Conservation (phyloP, 2,113 vertebrate species). For the Ardeotis arabs region DNA sequence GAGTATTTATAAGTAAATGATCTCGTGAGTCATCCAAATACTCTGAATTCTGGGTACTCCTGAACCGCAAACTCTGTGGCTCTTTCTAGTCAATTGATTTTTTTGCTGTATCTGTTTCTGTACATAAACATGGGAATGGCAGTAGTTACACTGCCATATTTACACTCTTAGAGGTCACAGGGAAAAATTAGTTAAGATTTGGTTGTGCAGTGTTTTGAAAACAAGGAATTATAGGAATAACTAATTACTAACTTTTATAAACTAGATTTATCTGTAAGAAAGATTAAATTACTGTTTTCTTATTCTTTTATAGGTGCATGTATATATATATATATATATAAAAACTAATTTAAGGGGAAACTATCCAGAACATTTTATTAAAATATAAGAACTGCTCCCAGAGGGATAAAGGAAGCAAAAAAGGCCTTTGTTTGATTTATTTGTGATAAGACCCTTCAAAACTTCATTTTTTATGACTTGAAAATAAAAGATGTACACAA, state of each 20-base stretch:
- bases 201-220: neutral
- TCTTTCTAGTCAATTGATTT: neutral
- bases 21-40: neutral
- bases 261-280: neutral
- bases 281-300: neutral
- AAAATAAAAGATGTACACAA: conserved; percentile 68
- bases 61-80: neutral
- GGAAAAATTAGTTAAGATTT: neutral
- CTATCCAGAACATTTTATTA: neutral
- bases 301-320: neutral
- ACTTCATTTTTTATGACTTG: conserved; percentile 58
- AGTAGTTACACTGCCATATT: neutral
- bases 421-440: conserved; percentile 62
- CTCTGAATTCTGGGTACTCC: neutral
- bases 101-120: neutral
- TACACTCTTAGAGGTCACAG: neutral
- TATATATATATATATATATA: neutral
- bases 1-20: neutral
- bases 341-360: neutral
- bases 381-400: conserved; percentile 51
- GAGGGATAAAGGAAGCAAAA: conserved; percentile 41
- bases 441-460: conserved; percentile 59
- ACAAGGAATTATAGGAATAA: neutral
- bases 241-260: neutral
- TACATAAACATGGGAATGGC: neutral